Conservation (phyloP, 1,140 invertebrate genomes). For the Daktulosphaira vitifoliae region DNA sequence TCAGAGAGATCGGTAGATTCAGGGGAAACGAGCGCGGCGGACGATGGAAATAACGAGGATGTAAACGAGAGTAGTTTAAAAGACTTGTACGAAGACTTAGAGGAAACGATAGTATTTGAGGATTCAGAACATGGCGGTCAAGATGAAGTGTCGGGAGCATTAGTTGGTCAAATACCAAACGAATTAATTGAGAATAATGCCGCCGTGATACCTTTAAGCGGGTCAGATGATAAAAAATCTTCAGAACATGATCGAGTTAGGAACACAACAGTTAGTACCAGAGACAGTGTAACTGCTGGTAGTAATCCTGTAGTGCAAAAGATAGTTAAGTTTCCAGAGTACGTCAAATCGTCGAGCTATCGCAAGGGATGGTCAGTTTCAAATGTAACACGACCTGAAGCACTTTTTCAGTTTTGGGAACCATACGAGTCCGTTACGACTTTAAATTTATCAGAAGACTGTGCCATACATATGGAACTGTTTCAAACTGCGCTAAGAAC, state of each 20-base stretch:
- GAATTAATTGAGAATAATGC: not conserved
- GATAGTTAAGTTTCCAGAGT: conserved; percentile 2
- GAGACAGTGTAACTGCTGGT: not conserved
- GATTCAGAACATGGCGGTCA: not conserved
- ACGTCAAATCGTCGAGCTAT: conserved; percentile 14
- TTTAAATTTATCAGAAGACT: conserved; percentile 43
- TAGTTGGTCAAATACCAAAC: not conserved
- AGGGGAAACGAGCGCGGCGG: not conserved
- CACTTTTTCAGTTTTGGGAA: conserved; percentile 21
- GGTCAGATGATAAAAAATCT: not conserved
- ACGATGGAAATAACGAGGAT: too few species aligned
- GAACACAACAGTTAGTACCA: not conserved
- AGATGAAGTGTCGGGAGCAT: not conserved
- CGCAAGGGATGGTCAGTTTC: not conserved
- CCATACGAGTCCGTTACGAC: conserved; percentile 8
- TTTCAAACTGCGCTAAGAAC: conserved; percentile 54
- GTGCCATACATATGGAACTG: conserved; percentile 51
- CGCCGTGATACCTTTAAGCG: not conserved
- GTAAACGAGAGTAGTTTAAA: too few species aligned
- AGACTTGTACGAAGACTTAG: conserved; percentile 1
- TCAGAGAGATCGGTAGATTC: too few species aligned
- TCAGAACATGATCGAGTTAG: not conserved
- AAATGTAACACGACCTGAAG: conserved; percentile 17
- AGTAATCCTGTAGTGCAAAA: not conserved
- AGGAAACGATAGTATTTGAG: conserved; percentile 14